These are phyloP conservation scores for Deroptyus accipitrinus DNA, from an alignment of 2,113 vertebrate species.

Conservation along the genomic window DNA sequence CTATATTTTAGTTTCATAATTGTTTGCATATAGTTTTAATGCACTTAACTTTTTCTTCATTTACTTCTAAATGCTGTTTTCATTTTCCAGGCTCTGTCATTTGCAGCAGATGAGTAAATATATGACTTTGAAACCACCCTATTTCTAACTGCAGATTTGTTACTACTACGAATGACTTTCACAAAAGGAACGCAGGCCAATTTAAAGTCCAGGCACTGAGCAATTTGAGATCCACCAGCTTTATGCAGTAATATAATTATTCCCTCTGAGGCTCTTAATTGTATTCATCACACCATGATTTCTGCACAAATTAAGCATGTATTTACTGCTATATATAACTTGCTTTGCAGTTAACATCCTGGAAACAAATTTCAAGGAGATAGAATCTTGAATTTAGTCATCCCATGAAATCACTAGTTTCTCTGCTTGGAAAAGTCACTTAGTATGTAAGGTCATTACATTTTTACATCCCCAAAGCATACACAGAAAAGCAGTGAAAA, in stretches of 20 bases:
- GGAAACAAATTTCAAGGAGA: constrained; percentile 87
- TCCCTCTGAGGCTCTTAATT: constrained; percentile 88
- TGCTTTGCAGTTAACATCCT: constrained; percentile 85
- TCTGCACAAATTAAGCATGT: constrained; percentile 87
- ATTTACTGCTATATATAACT: constrained; percentile 88
- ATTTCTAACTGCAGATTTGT: constrained; percentile 72
- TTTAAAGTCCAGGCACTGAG: constrained; percentile 85
- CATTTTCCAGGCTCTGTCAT: constrained; percentile 28
- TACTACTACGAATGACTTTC: constrained; percentile 80
- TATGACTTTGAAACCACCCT: constrained; percentile 79
- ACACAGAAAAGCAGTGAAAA: background rate
- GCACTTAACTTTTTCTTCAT: background rate
- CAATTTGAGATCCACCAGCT: constrained; percentile 86
- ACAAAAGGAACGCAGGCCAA: constrained; percentile 82
- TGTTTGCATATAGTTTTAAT: background rate
- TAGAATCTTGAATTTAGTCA: constrained; percentile 75
- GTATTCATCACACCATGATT: constrained; percentile 89
- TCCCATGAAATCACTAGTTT: constrained; percentile 75
- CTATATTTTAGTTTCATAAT: constrained; percentile 33
- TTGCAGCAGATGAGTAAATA: constrained; percentile 55
- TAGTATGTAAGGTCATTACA: constrained; percentile 70
- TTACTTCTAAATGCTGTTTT: background rate
- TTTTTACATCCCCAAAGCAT: constrained; percentile 1
- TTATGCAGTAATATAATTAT: constrained; percentile 88
- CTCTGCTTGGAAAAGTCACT: constrained; percentile 56